Base-by-base conservation (phyloP, 2,113 vertebrate species). In the Monopterus albus region DNA sequence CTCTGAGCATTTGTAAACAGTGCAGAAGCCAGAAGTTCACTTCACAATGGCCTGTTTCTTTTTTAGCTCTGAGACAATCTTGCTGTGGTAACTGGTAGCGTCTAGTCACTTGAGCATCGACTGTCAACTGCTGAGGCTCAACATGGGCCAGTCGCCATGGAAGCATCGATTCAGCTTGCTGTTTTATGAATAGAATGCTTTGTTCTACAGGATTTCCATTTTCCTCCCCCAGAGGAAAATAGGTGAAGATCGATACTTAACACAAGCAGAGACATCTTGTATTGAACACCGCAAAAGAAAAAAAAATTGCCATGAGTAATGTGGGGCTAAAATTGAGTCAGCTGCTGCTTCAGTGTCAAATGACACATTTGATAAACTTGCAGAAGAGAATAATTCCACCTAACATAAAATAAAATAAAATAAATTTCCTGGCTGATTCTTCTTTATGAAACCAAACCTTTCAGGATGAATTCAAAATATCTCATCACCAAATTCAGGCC, bases 151-250 rank as follows among this genome's bases (percentile, higher is more conserved):
- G 65, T 13, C 52, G 3, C 69, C 75, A 55, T 14, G 13, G 68
- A 33, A 46, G 68, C 64, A 88, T 86, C 2, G 70, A 86, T 76
- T 62, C 42, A 53, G 20, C 46, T 56, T 25, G 35, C 73, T 68
- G 55, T 78, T 86, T 81, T 59, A 72, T 81, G 58, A 81, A 81
- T 52, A 83, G 76, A 67, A 74, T 9, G 51, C 59, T 79, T 87
- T 86, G 61, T 73, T 80, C 63, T 11, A 69, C 21, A 45, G 50
- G 35, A 56, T 81, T 79, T 79, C 70, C 53, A 69, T 61, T 78
- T 78, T 26, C 46, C 57, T 52, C 64, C 18, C 51, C 26, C n/a
- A n/a, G 62, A 60, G 59, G 6, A 79, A 78, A 79, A 78, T 46
- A 84, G 38, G 75, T 70, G 56, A 40, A 1, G n/a, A 62, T 86